Evolutionary conservation across 2,797 vertebrate species (phyloP).

Genomic region (Xerus rutilus): DNA sequence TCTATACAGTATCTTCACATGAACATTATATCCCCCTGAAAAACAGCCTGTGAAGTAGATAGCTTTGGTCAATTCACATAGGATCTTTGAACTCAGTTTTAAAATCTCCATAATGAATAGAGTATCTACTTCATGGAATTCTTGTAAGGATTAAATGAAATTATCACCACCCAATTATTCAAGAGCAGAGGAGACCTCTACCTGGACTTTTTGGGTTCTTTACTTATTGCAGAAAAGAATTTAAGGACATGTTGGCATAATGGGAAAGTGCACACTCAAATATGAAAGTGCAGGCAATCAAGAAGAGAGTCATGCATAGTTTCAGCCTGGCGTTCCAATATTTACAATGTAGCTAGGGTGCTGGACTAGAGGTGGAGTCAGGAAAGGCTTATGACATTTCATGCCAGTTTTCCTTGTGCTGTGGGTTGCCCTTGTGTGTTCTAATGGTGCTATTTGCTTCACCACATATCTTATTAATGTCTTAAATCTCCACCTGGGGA

Average conservation of each 20-base stretch:
- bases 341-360: too few species aligned
- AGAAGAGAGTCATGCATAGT: too few species aligned
- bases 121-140: neutral
- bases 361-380: too few species aligned
- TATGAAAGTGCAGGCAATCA: neutral
- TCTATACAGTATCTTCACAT: neutral
- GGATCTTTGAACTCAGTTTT: neutral
- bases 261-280: neutral
- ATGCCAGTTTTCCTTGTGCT: too few species aligned
- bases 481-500: neutral
- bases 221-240: neutral
- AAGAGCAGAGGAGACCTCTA: neutral
- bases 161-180: neutral
- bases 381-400: too few species aligned
- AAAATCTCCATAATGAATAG: neutral
- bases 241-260: neutral
- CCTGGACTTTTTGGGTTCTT: neutral
- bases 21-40: neutral
- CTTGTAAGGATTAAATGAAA: conserved; percentile 8
- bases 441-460: neutral
- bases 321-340: too few species aligned
- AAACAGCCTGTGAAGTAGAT: neutral
- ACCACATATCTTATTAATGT: neutral
- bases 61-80: neutral
- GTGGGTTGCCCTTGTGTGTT: too few species aligned